Base-by-base conservation (phyloP, 2,797 vertebrate species). In the Oreochromis mossambicus region DNA sequence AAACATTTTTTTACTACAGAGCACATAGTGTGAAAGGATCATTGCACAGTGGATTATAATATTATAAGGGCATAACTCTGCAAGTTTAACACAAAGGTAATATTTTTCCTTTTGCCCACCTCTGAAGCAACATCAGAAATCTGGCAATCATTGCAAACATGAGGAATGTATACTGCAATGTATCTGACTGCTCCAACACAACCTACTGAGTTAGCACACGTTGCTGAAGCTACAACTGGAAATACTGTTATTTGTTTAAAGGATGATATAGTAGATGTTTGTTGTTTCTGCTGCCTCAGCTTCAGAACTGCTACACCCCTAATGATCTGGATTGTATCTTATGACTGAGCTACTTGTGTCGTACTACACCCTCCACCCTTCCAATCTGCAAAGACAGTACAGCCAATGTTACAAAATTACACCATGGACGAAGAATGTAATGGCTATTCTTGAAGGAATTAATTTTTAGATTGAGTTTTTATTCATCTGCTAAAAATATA, bases 401-500 rank as follows among this genome's bases (percentile, higher is more conserved):
- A 34, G 17, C 26, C 24, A 17, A 17, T 70, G 26, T 2, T 8
- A 32, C 24, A n/a, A n/a, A 50, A 50, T 51, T 8, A 8, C 26
- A 32, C 70, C 26, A 75, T 6, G 2, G 26, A 48, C 9, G 8
- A 0, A 75, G 2, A 50, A 34, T 0, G 12, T n/a, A 5, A 75
- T 3, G 17, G 46, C 46, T 75, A 48, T 34, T 34, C 11, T n/a
- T 5, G 14, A 76, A 48, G 50, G 41, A 13, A 11, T 68, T 29
- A 3, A 26, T 17, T 19, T 32, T 46, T 43, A 4, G 29, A 29
- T 29, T 7, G 79, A 80, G 34, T 29, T 29, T 14, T 26, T 32
- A 55, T 56, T 8, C 21, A 83, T 83, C 34, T 52, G 36, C 50
- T 36, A 55, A 32, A 51, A 51, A 51, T 78, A 19, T 46, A 85